These are phyloP conservation scores for Numenius arquata DNA, from an alignment of 2,113 vertebrate genomes.

Conservation along the genomic window DNA sequence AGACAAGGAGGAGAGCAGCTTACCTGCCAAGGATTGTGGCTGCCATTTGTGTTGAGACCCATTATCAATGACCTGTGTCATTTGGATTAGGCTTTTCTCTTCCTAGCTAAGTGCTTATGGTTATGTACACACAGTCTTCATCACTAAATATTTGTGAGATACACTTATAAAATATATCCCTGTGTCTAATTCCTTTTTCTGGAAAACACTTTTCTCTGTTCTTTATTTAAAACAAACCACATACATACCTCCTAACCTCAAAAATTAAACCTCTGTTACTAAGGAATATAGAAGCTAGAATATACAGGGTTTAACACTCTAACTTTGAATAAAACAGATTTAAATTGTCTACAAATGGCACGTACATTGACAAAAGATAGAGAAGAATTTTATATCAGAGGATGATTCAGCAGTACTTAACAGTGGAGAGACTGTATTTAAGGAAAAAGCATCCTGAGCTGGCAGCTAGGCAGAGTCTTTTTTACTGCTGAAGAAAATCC, in stretches of 20 bases:
- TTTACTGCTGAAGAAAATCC: neutral
- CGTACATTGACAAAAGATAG: neutral
- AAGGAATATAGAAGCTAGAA: neutral
- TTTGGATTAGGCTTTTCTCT: neutral
- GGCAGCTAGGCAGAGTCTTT: neutral
- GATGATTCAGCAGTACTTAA: neutral
- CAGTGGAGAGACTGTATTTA: neutral
- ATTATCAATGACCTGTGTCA: neutral
- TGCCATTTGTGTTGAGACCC: neutral
- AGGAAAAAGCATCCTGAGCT: neutral
- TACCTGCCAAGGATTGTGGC: neutral
- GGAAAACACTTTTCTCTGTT: neutral
- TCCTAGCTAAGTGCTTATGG: neutral
- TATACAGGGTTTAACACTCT: neutral
- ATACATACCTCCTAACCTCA: neutral
- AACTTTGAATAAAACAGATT: neutral
- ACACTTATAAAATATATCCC: neutral
- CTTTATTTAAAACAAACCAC: neutral
- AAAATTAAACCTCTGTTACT: neutral
- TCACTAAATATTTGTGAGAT: neutral
- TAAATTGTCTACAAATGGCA: neutral
- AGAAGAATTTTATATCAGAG: neutral
- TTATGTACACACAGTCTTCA: neutral
- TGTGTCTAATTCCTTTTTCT: neutral
- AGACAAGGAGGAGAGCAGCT: neutral